Evolutionary conservation across 2,888 invertebrate genomes (phyloP), one percentile per base, ranked within the genome.

Genomic region (Vesta saturnalis): DNA sequence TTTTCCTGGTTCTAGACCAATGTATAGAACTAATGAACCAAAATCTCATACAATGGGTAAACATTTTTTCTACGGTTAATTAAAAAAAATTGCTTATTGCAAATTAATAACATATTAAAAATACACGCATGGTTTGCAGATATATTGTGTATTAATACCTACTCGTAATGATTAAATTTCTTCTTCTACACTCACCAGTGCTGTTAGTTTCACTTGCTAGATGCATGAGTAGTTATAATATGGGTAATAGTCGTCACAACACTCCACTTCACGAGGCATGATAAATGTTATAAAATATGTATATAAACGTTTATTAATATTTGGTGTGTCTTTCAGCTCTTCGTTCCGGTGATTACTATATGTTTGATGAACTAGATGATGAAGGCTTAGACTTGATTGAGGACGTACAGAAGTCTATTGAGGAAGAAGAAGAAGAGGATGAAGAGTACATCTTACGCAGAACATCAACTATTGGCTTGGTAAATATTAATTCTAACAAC

Each of bases 261-360:
- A 30, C 30, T 39, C n/a, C n/a, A n/a, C n/a, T n/a, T n/a, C n/a
- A n/a, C n/a, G n/a, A n/a, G 39, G 39, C 39, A 39, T 39, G 39
- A n/a, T n/a, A 39, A 12, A 39, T 39, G 2, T 39, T 4, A 12
- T 39, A n/a, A 3, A 4, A 39, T 39, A n/a, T 39, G 39, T 39
- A 4, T 39, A 39, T n/a, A 15, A 19, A 21, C 21, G 1, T 12
- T 21, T 56, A 1, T 43, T 59, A n/a, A n/a, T 47, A 60, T 60
- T 67, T 61, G 49, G 16, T 55, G 60, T 39, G 12, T 52, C 12
- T 70, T 74, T 72, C 86, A 99, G 99, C 99, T 60, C 93, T 99
- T 67, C 92, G 98, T 60, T 97, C 97, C 69, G 99, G 99, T 15
- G 99, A 99, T 85, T 99, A 99, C 86, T 99, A 97, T 86, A 97